A percentile compares a stretch with the other conserved stretches of the same genome.
Evolutionary conservation across 2,797 vertebrate species (phyloP).

Genomic region (Sebastes matsubarae): DNA sequence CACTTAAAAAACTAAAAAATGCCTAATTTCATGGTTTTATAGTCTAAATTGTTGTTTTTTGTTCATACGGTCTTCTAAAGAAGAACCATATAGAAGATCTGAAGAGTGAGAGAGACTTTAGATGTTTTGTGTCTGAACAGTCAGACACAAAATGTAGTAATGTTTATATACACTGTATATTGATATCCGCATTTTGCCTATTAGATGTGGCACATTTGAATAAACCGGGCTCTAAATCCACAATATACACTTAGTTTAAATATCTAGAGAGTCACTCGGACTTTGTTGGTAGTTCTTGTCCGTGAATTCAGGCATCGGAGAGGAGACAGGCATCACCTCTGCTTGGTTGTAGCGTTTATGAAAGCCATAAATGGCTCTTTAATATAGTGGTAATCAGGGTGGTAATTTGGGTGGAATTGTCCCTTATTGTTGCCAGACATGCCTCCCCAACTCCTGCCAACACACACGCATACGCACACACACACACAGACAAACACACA

Average conservation of each 20-base stretch:
- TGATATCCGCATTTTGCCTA: background rate
- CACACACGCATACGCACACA: conserved; percentile 59
- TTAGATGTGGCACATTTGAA: conserved; percentile 11
- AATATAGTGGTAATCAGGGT: conserved; percentile 85
- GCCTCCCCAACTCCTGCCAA: conserved; percentile 73
- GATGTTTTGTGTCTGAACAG: background rate
- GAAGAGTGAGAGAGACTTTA: background rate
- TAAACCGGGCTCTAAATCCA: conserved; percentile 2
- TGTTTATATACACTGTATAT: background rate
- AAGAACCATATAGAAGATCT: too few species aligned
- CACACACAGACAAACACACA: conserved; percentile 47
- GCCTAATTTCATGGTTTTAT: too few species aligned
- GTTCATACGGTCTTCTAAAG: too few species aligned
- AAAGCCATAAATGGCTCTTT: conserved; percentile 85
- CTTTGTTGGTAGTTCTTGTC: conserved; percentile 18
- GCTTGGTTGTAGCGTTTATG: conserved; percentile 80
- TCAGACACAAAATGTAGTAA: too few species aligned
- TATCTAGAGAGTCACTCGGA: background rate
- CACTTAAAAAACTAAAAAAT: too few species aligned
- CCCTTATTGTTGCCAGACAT: conserved; percentile 86
- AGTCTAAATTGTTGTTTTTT: too few species aligned
- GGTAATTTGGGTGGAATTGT: conserved; percentile 85
- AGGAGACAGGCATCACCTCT: conserved; percentile 81
- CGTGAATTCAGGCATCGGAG: conserved; percentile 54
- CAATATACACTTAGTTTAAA: background rate